Percentiles rank a stretch among this genome's conserved stretches.
Conservation (phyloP, 2,113 vertebrate species). For the Carassius carassius region DNA sequence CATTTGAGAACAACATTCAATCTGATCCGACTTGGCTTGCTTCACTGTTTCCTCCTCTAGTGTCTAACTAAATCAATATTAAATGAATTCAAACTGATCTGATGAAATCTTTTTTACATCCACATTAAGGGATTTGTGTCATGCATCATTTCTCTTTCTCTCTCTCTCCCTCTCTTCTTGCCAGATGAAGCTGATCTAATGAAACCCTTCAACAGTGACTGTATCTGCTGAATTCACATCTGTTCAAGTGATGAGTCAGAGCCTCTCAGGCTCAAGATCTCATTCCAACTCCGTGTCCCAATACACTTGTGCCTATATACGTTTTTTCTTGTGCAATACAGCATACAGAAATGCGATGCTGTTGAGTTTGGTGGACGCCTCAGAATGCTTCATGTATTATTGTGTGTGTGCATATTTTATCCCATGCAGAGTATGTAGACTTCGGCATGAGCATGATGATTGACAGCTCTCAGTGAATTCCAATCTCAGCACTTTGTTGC, state of each 20-base stretch:
- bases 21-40: not conserved
- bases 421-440: not conserved
- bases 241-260: slow-evolving; percentile 19
- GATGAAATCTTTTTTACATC: not conserved
- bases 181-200: slow-evolving; percentile 32
- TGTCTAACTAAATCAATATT: not conserved
- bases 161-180: slow-evolving; percentile 25
- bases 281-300: not conserved
- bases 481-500: slow-evolving; percentile 35
- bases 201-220: slow-evolving; percentile 30
- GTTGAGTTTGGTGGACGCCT: not conserved
- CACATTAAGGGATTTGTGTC: not conserved
- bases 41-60: not conserved
- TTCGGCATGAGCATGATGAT: slow-evolving; percentile 2
- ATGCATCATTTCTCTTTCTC: slow-evolving; percentile 17
- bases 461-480: slow-evolving; percentile 18
- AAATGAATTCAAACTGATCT: not conserved
- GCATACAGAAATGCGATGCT: not conserved
- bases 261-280: not conserved
- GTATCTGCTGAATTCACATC: slow-evolving; percentile 37
- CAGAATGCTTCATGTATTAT: not conserved
- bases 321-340: not conserved
- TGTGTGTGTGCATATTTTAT: slow-evolving; percentile 15
- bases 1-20: not conserved
- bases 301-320: not conserved